A percentile compares a stretch with the other conserved stretches of the same genome.
These are phyloP conservation scores for Micrasema minimum DNA, from an alignment of 1,140 invertebrate species.

Conservation along the genomic window DNA sequence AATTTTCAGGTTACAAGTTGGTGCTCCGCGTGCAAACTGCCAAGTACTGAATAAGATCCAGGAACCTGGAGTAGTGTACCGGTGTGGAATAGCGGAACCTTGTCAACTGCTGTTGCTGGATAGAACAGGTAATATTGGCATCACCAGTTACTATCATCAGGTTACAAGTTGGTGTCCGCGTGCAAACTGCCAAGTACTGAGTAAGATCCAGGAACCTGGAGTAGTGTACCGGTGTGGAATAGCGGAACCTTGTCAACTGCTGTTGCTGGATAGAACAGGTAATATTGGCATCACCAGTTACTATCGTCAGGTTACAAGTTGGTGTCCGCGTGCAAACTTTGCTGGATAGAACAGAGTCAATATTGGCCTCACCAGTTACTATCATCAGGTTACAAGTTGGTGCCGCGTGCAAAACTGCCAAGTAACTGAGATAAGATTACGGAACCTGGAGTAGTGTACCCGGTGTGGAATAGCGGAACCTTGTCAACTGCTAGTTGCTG, in stretches of 20 bases:
- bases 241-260: slow-evolving; percentile 18
- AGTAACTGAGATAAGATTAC: slow-evolving; percentile 1
- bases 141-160: no score
- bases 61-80: slow-evolving; percentile 56
- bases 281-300: no score
- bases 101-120: slow-evolving; percentile 36
- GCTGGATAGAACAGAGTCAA: slow-evolving; percentile 36
- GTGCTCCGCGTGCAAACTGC: slow-evolving; percentile 57
- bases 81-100: slow-evolving; percentile 45
- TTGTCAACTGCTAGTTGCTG: no score
- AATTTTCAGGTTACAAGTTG: slow-evolving; percentile 48
- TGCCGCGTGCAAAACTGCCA: slow-evolving; percentile 56
- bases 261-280: slow-evolving; percentile 33
- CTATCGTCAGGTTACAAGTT: slow-evolving; percentile 44
- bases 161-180: slow-evolving; percentile 56
- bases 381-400: slow-evolving; percentile 53
- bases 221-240: slow-evolving; percentile 54
- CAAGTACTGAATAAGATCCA: slow-evolving; percentile 19
- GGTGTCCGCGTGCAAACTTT: slow-evolving; percentile 56
- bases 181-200: slow-evolving; percentile 51
- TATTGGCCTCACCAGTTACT: no score
- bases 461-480: slow-evolving; percentile 46
- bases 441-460: slow-evolving; percentile 56
- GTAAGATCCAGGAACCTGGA: slow-evolving; percentile 53
- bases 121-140: slow-evolving; percentile 36